A percentile compares a stretch with the other conserved stretches of the same genome.
These are phyloP conservation scores for Parnassius mnemosyne DNA, from an alignment of 2,888 invertebrate genomes.

Conservation along the genomic window DNA sequence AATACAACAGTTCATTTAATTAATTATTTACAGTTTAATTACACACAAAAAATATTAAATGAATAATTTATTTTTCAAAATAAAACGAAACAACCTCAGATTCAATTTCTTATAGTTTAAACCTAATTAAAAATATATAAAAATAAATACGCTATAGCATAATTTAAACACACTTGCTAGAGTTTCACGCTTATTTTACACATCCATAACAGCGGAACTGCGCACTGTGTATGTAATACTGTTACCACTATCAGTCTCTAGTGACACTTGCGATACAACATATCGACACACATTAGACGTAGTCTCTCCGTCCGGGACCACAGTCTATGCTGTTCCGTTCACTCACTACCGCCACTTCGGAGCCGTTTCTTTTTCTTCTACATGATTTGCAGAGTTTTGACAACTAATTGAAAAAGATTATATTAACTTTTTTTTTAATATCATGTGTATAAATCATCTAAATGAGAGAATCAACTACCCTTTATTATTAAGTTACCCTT, in stretches of 20 bases:
- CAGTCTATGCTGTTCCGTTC: constrained; percentile 67
- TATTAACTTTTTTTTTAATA: neutral
- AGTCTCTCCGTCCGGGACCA: constrained; percentile 63
- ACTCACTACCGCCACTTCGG: constrained; percentile 71
- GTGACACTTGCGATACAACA: constrained; percentile 31
- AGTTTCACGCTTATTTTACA: constrained; percentile 3
- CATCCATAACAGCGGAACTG: constrained; percentile 44
- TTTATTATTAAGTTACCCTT: too few species aligned
- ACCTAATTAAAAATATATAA: constrained; percentile 9
- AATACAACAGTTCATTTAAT: neutral
- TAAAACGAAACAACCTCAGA: too few species aligned
- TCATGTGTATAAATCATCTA: too few species aligned
- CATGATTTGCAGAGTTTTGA: constrained; percentile 62
- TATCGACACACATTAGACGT: constrained; percentile 53
- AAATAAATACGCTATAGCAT: constrained; percentile 25
- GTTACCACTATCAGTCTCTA: constrained; percentile 69
- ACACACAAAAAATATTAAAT: neutral
- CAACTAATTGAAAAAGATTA: constrained; percentile 42
- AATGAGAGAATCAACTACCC: too few species aligned
- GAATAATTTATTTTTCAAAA: too few species aligned
- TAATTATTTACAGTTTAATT: neutral
- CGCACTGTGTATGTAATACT: constrained; percentile 55
- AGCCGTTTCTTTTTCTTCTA: constrained; percentile 64
- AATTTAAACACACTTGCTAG: constrained; percentile 8
- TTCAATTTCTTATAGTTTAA: too few species aligned